Conservation (phyloP, 2,113 vertebrate species). For the Oxyura jamaicensis region DNA sequence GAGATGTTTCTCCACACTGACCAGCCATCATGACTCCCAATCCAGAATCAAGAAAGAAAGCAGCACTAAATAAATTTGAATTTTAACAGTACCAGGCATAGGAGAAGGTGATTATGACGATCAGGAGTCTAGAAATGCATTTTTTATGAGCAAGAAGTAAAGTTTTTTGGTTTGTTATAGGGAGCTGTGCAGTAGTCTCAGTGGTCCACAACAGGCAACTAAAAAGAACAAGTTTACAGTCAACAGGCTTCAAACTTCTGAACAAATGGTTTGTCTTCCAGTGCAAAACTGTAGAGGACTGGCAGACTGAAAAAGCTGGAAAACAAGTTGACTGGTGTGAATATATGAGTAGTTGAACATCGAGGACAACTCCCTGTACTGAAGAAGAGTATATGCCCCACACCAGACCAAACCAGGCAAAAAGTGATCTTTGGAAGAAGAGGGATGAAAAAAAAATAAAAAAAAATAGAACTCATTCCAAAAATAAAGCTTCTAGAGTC, state of each 20-base stretch:
- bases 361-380: accelerated
- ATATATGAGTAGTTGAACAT: background rate
- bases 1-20: background rate
- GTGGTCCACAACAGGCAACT: background rate
- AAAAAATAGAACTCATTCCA: background rate
- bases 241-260: background rate
- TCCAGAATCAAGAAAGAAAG: background rate
- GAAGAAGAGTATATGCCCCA: background rate
- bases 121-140: background rate
- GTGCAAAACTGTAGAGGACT: background rate
- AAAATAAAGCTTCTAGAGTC: background rate
- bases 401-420: background rate
- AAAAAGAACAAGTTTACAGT: background rate
- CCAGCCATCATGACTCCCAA: background rate
- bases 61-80: background rate
- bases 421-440: background rate
- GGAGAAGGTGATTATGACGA: background rate
- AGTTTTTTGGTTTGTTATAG: background rate
- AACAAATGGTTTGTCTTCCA: background rate
- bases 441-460: background rate
- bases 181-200: background rate
- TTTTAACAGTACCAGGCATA: background rate
- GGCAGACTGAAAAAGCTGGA: background rate
- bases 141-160: background rate
- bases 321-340: background rate